Base-by-base conservation (phyloP, 2,797 vertebrate species). In the Lepilemur ruficaudatus region DNA sequence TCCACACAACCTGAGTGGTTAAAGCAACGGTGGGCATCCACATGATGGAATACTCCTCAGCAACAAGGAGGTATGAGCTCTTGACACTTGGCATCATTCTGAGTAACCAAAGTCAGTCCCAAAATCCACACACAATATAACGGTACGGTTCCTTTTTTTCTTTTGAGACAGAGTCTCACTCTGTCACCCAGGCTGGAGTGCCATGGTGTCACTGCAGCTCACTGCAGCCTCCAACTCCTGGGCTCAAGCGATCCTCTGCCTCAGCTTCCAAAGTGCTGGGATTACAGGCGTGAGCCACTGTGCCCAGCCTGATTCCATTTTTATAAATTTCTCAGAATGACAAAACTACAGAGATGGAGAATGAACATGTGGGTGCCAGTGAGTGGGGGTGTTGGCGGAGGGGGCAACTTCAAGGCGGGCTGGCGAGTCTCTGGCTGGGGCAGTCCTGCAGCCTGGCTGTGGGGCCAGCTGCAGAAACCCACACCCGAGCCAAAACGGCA, bases 401-500 rank as follows among this genome's bases (percentile, higher is more conserved):
- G 25, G 50, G 32, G 63, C n/a, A 43, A 67, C 32, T 38, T 25
- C 13, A 2, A n/a, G 50, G 43, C 8, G 18, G 14, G 43, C 22
- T 7, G 59, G 46, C 50, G 23, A 4, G 43, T 50, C 59, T 67
- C 81, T 10, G 28, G 23, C n/a, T 3, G 35, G 57, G 13, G 43
- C 10, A 22, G 59, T 20, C 14, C 25, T 12, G 35, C 32, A 38
- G 25, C 30, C 13, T 38, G 22, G n/a, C 38, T 22, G 9, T 28
- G 23, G 38, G 35, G 57, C 57, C 41, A 32, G 85, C 4, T 18
- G 73, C 59, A 41, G 63, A 52, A 35, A 28, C 10, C 41, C 4
- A 1, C 10, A 7, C 4, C 14, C 10, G 25, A 4, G 50, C 2
- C 80, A 30, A 57, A 20, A 13, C 0, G 14, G 15, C 48, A 30